Evolutionary conservation across 2,113 vertebrate genomes (phyloP), one percentile per base, ranked within the genome.

Genomic region (Tamias sibiricus): DNA sequence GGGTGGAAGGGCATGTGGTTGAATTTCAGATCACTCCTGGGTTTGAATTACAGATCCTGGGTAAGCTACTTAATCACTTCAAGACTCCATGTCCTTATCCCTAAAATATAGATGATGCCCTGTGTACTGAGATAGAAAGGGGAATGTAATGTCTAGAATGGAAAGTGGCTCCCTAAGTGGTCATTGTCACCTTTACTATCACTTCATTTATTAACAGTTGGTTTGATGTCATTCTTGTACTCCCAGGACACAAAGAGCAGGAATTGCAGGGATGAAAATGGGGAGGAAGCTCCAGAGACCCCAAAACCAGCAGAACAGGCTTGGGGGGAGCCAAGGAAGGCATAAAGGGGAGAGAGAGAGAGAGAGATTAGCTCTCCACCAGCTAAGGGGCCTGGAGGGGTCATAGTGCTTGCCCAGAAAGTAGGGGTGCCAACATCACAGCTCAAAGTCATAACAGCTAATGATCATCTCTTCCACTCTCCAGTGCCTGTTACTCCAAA

Each of bases 1-100:
- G 49, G 54, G 10, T 13, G 8, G 47, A 57, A 54, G 40, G 12
- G 0, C 44, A 32, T 0, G 0, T 10, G 5, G 11, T 24, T 76
- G 22, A 83, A 59, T 77, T 66, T 77, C 62, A 91, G 35, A 30
- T 72, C 74, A 11, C 10, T 24, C 19, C 72, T 62, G 47, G 40
- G n/a, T 83, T 85, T 54, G 66, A 59, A 54, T 35, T 52, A 37
- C 4, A 89, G 66, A 44, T 22, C 17, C 35, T 49, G 54, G 32
- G 16, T 2, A 20, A 42, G 32, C 84, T 47, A 37, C 12, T 66
- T 64, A 54, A 91, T 19, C 8, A 81, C 54, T 35, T 32, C 4
- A 0, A 69, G 28, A 64, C 35, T 81, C 37, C 12, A 14, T 28
- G 59, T 62, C 10, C 40, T 79, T 42, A 42, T 76, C 11, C 40